phyloP scores from a whole-genome alignment of 2,113 vertebrate genomes.

The Podiceps cristatus region DNA sequence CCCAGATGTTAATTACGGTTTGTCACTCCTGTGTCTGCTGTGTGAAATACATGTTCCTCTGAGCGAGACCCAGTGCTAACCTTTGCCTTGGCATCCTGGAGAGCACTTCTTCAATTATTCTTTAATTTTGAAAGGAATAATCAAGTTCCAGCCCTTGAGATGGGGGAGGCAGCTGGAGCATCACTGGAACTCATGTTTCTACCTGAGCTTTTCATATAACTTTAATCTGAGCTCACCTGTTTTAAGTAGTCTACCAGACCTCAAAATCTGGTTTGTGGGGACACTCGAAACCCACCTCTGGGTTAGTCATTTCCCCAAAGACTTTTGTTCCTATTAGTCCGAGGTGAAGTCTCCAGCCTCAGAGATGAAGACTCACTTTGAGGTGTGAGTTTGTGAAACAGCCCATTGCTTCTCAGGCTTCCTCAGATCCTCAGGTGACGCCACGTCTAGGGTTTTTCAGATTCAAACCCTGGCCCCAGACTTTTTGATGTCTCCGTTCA shows the following conservation, averaged over 20 bases:
- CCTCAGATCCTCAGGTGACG: not conserved
- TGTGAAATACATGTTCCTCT: not conserved
- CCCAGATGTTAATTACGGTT: not conserved
- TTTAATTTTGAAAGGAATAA: not conserved
- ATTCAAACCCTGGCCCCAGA: not conserved
- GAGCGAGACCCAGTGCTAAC: accelerated
- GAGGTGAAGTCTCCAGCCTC: not conserved
- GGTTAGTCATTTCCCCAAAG: not conserved
- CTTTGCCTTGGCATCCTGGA: not conserved
- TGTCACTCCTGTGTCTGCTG: not conserved
- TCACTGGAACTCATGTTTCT: not conserved
- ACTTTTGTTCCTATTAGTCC: not conserved
- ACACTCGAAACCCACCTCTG: not conserved
- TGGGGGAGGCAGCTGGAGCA: not conserved
- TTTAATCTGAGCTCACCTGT: not conserved
- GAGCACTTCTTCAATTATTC: not conserved
- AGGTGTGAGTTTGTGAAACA: not conserved
- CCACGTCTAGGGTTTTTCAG: not conserved
- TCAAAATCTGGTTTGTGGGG: not conserved
- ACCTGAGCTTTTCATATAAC: accelerated
- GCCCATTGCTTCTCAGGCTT: not conserved
- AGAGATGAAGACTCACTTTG: not conserved
- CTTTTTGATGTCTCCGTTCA: not conserved
- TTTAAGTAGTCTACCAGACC: not conserved
- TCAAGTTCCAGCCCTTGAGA: not conserved